Base-by-base conservation (phyloP, 2,888 invertebrate genomes). In the Deilephila porcellus region DNA sequence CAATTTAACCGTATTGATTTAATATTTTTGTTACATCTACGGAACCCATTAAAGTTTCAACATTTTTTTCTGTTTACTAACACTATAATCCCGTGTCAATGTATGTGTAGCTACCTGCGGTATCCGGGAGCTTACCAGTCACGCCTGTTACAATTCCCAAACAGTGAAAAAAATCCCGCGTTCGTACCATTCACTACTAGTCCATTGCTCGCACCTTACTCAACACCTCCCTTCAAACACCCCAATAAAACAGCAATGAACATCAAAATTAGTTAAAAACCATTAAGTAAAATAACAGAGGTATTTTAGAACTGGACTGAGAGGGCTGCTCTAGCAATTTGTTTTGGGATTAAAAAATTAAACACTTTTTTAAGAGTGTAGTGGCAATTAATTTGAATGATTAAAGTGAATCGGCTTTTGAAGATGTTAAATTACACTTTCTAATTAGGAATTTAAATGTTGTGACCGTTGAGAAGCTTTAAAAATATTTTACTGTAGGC, bases 91-190 rank as follows among this genome's bases (percentile, higher is more conserved):
- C 71, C 74, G 77, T 85, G 82, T 86, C 82, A 77, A 80, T 90
- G 93, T 92, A 89, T 90, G 93, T 73, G 91, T 88, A 82, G 83
- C 93, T 93, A 93, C 93, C 93, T 93, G 93, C 89, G 84, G 88
- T 86, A 91, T 90, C 91, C 90, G 91, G 91, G 87, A 88, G 90
- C 88, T 82, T 83, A 85, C 85, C 85, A 85, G 86, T 86, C 89
- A 86, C 85, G 87, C 83, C 85, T 85, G 86, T 86, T 87, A 87
- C 87, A 84, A 84, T 85, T 86, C 81, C 85, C 88, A 91, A 90
- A 91, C 85, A 90, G 84, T 87, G 80, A 79, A 85, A 90, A 88
- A 88, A 86, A 86, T 80, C 78, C 76, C 77, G 71, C 79, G 81
- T 74, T 82, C 79, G 84, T 83, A 88, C 85, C 86, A 86, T 89